phyloP scores from a whole-genome alignment of 2,113 vertebrate species.

The Pristiophorus japonicus region DNA sequence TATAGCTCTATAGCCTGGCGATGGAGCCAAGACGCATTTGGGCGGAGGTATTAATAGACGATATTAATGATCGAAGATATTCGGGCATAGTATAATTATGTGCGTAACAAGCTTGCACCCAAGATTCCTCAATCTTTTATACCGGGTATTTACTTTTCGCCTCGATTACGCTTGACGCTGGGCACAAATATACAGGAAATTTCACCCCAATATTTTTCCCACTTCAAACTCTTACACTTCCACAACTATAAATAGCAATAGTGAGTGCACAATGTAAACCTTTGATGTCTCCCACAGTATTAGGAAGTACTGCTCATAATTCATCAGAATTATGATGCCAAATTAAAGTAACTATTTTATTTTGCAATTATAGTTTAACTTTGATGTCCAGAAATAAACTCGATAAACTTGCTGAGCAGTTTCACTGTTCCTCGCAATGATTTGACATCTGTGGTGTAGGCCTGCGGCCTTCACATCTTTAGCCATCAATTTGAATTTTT shows the following conservation, averaged over 20 bases:
- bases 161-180: neutral
- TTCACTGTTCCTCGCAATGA: neutral
- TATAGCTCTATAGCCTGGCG: neutral
- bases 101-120: neutral
- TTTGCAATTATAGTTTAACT: neutral
- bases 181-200: neutral
- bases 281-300: neutral
- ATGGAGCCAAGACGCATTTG: neutral
- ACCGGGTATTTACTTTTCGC: neutral
- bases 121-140: neutral
- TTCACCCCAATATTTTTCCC: neutral
- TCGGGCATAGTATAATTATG: neutral
- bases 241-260: neutral
- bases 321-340: neutral
- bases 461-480: neutral
- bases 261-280: neutral
- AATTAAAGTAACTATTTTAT: neutral
- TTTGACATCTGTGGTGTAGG: neutral
- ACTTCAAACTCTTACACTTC: neutral
- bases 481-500: neutral
- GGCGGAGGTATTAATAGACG: neutral
- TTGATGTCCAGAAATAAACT: neutral
- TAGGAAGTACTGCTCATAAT: neutral
- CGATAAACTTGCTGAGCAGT: neutral
- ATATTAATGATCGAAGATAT: neutral